phyloP scores from a whole-genome alignment of 2,797 vertebrate species.

The Oreortyx pictus region DNA sequence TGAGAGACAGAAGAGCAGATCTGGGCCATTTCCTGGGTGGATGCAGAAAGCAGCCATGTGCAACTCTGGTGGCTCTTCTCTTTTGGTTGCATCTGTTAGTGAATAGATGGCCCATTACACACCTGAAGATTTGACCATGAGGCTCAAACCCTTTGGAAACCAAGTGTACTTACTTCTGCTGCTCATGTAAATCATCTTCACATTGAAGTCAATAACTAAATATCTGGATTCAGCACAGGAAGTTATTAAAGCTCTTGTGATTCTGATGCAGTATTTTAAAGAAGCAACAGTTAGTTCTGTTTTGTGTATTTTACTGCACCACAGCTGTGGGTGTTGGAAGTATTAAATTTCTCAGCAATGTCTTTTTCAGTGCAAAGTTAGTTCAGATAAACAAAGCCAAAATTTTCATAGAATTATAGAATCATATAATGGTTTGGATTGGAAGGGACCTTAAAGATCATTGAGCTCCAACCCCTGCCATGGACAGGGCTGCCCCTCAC shows the following conservation, averaged over 20 bases:
- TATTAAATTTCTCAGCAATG: neutral
- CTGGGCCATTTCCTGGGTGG: neutral
- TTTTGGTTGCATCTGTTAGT: neutral
- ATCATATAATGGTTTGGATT: no score
- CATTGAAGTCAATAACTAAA: neutral
- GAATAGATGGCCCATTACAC: neutral
- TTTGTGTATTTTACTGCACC: neutral
- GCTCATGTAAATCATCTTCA: neutral
- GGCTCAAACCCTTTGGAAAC: neutral
- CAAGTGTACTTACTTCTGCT: neutral
- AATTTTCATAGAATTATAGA: neutral
- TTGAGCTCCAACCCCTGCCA: no score
- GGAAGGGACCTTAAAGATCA: no score
- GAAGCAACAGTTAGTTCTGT: neutral
- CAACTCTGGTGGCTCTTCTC: neutral
- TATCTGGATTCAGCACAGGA: neutral
- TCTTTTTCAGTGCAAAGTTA: neutral
- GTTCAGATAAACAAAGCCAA: neutral
- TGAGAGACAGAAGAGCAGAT: neutral
- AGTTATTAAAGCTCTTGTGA: neutral
- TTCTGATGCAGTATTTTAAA: neutral
- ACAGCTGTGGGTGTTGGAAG: neutral
- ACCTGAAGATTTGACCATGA: neutral
- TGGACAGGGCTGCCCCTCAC: no score
- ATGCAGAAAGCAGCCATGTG: neutral